A percentile compares a stretch with the other conserved stretches of the same genome.
These are phyloP conservation scores for Ptychochromis oligacanthus DNA, from an alignment of 2,113 vertebrate species.

Conservation along the genomic window DNA sequence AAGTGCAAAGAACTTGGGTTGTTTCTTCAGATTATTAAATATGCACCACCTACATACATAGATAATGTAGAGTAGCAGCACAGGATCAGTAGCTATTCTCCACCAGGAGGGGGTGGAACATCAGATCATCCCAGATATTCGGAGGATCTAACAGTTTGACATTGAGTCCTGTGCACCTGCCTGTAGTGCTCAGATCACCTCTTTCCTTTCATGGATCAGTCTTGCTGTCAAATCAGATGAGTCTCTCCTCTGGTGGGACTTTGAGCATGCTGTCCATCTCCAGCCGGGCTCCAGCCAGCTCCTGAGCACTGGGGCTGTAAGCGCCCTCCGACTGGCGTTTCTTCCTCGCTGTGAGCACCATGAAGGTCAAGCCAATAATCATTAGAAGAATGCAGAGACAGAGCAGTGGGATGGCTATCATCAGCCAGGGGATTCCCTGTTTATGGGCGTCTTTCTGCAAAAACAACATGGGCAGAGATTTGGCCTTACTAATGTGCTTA, in stretches of 20 bases:
- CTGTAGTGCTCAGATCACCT: neutral
- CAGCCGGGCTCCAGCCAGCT: conserved; percentile 92
- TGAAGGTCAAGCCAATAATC: conserved; percentile 84
- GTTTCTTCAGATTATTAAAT: neutral
- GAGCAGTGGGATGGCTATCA: conserved; percentile 87
- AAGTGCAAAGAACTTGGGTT: neutral
- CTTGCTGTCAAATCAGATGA: conserved; percentile 86
- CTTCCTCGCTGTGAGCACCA: conserved; percentile 89
- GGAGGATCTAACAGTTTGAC: neutral
- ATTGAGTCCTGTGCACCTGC: conserved; percentile 19
- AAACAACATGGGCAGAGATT: neutral
- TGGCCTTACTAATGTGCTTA: neutral
- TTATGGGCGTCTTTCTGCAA: conserved; percentile 83
- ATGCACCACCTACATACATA: neutral
- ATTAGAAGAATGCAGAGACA: conserved; percentile 86
- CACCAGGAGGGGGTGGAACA: conserved; percentile 18
- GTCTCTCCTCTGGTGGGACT: conserved; percentile 92
- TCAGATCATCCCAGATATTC: neutral
- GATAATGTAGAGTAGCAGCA: neutral
- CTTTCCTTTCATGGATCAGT: neutral
- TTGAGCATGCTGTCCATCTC: conserved; percentile 98
- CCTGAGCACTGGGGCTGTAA: conserved; percentile 94
- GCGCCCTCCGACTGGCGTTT: conserved; percentile 93
- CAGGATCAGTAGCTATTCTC: neutral
- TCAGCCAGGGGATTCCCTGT: conserved; percentile 84